Percentiles rank a stretch among this genome's conserved stretches.
Conservation (phyloP, 2,888 invertebrate genomes). For the Brachylomia viminalis region DNA sequence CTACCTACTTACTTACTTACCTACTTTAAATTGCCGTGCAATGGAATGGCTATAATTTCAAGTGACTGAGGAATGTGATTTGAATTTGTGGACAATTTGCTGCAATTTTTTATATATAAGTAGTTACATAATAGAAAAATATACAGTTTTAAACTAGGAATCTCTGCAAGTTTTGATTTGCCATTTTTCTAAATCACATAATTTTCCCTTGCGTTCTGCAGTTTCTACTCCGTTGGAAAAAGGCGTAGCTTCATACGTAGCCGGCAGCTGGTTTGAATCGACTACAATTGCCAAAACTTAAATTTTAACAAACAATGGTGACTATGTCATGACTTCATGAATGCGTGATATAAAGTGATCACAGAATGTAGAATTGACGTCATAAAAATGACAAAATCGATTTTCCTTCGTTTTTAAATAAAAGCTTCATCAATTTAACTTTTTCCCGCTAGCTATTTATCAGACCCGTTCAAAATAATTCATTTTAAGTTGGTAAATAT, state of each 20-base stretch:
- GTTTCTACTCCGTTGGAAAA: too few species aligned
- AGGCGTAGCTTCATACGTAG: too few species aligned
- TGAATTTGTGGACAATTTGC: not conserved
- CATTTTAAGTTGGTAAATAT: too few species aligned
- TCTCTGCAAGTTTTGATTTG: not conserved
- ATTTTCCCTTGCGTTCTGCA: not conserved
- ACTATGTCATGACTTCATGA: not conserved
- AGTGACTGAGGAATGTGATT: too few species aligned
- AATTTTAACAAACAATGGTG: not conserved
- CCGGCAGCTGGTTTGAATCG: not conserved
- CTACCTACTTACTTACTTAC: too few species aligned
- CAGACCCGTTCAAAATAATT: not conserved
- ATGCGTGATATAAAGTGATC: too few species aligned
- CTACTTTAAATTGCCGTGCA: not conserved
- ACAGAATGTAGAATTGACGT: too few species aligned
- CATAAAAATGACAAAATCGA: not conserved
- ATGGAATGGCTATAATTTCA: too few species aligned
- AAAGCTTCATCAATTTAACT: not conserved
- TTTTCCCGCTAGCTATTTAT: not conserved
- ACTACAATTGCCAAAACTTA: too few species aligned
- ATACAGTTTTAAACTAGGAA: not conserved
- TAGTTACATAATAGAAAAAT: too few species aligned
- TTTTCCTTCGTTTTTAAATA: not conserved
- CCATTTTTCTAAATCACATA: not conserved
- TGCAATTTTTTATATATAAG: too few species aligned